A percentile compares a stretch with the other conserved stretches of the same genome.
These are phyloP conservation scores for Myiotriccus ornatus DNA, from an alignment of 2,797 vertebrate genomes.

Conservation along the genomic window DNA sequence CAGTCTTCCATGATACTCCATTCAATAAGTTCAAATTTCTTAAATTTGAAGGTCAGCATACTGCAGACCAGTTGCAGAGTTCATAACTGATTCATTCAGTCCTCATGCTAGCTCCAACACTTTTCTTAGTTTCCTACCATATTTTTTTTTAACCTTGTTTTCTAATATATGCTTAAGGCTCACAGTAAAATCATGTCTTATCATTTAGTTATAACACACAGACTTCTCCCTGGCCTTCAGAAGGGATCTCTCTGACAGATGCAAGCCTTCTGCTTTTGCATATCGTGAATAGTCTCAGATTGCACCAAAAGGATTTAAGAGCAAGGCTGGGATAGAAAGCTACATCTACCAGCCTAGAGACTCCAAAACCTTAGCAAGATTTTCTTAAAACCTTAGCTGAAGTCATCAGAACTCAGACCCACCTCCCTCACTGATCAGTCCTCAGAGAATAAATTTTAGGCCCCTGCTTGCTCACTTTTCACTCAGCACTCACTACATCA, in stretches of 20 bases:
- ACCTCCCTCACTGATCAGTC: neutral
- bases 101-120: neutral
- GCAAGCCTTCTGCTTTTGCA: neutral
- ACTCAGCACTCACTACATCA: constrained; percentile 32
- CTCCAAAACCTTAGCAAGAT: neutral
- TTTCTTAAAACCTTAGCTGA: neutral
- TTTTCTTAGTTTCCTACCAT: neutral
- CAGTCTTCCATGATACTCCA: neutral
- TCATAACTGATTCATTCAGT: neutral
- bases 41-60: neutral
- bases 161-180: neutral
- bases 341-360: neutral
- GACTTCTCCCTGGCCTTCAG: neutral
- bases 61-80: neutral
- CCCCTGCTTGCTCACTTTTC: constrained; percentile 4
- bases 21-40: neutral
- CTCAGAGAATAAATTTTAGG: neutral
- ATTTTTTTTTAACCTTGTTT: neutral
- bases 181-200: neutral
- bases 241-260: neutral
- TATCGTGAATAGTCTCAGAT: neutral
- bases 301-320: constrained; percentile 18
- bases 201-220: neutral
- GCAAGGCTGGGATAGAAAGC: neutral
- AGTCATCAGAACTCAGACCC: neutral